Base-by-base conservation (phyloP, 2,797 vertebrate genomes). In the Clarias laeviceps region DNA sequence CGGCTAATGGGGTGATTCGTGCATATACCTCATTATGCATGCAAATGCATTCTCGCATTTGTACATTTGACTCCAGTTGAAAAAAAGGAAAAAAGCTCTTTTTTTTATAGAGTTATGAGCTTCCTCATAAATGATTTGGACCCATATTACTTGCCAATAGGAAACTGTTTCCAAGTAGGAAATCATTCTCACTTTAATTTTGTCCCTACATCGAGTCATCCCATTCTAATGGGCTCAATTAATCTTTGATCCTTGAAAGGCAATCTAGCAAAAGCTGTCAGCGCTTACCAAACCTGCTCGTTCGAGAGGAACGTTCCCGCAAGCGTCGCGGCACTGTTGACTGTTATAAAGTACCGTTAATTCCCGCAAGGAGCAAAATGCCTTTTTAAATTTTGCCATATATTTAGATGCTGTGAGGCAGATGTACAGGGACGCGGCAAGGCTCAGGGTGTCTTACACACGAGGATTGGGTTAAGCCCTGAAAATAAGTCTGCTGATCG, bases 241-340 rank as follows among this genome's bases (percentile, higher is more conserved):
- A 90, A 89, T 91, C 87, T 87, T 84, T 88, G 87, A 89, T 89
- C 87, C 83, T 78, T 82, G 68, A 85, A 88, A 88, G 87, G 83
- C 86, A 87, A 87, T 88, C 88, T 87, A 86, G 84, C 78, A 74
- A 85, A 76, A 27, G 74, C 84, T 89, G 88, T 88, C 88, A 86
- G 88, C 85, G 54, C 80, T 87, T 65, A 72, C 84, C 81, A 84
- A 87, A 90, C 65, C 87, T 83, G 79, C 78, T 88, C 81, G 77
- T 89, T 88, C 72, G 85, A 81, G 77, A 84, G 82, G 80, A 91
- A 89, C 83, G 56, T 89, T 84, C 80, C 24, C 64, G 77, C 85
- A 76, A 79, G 62, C 85, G 64, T 85, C 82, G 27, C 65, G 65
- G 77, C 59, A 72, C 61, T 69, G 61, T 87, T 79, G 82, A 84